Base-by-base conservation (phyloP, 1,140 invertebrate genomes). In the Zeugodacus cucurbitae region DNA sequence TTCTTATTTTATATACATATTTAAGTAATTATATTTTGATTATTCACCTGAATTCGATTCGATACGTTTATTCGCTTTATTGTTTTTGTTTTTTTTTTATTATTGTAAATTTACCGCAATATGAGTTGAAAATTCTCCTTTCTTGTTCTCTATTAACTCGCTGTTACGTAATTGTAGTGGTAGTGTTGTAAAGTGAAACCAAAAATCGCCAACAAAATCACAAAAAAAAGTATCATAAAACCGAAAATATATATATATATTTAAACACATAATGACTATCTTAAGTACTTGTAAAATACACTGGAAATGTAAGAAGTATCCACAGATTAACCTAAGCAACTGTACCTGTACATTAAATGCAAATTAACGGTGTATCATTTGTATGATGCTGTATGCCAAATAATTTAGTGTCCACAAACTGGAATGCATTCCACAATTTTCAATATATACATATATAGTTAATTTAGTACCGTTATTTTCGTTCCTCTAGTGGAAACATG, bases 151-250 rank as follows among this genome's bases (percentile, higher is more conserved):
- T 48, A 48, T 82, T 82, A 48, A 82, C 37, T 82, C 44, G 74
- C 34, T 82, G 74, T 82, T 82, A 29, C 41, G 74, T 82, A 82
- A 82, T 14, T 82, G 74, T 82, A 82, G 74, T 82, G 41, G 74
- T 82, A 82, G 74, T 82, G 41, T 82, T 82, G 74, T 82, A 48
- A 82, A 82, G 41, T 82, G 74, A 82, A 82, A 82, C 41, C 37
- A 82, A 82, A 82, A 82, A n/a, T n/a, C n/a, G n/a, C 37, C 11
- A 14, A 41, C 14, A 70, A 70, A 34, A 34, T 70, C 22, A 62
- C 22, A 62, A 62, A n/a, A 62, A 7, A 62, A 62, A n/a, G 3
- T 7, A 26, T n/a, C n/a, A 10, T 26, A 62, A 62, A 26, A 62
- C 5, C n/a, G n/a, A 62, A 62, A 2, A 54, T 4, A 17, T 62